Evolutionary conservation across 2,888 invertebrate genomes (phyloP), one percentile per base, ranked within the genome.

Genomic region (Phalangium opilio): DNA sequence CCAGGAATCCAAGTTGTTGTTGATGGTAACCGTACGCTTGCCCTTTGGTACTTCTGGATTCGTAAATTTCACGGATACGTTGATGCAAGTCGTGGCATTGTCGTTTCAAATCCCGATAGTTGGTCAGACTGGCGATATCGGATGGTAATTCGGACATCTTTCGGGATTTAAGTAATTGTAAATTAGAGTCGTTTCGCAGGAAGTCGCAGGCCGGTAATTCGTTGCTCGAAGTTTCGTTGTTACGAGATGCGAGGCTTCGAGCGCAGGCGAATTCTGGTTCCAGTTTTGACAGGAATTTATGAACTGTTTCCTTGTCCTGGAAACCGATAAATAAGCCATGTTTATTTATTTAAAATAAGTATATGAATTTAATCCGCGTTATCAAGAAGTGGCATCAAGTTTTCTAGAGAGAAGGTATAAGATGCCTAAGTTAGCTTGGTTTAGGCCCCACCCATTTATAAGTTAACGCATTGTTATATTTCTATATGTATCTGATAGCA

Each of bases 271-370:
- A 17, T 64, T 78, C 78, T 60, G 69, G 68, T 58, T 72, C 67
- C 61, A 79, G 69, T 20, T 70, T 70, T 63, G 68, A 68, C 48
- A 77, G 65, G 66, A 80, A 79, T 58, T 73, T 70, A 62, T 69
- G 67, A 0, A 75, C 72, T 38, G 72, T 67, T 48, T 63, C 59
- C 34, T 65, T 64, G 56, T 75, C 73, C 3, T 27, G 27, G 8
- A 27, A 27, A n/a, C n/a, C n/a, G n/a, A n/a, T n/a, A n/a, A n/a
- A n/a, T n/a, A n/a, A n/a, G n/a, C n/a, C n/a, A n/a, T n/a, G n/a
- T n/a, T n/a, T n/a, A n/a, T n/a, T n/a, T n/a, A n/a, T n/a, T n/a
- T n/a, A n/a, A n/a, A n/a, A n/a, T n/a, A n/a, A n/a, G n/a, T n/a
- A n/a, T n/a, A n/a, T n/a, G n/a, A n/a, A n/a, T n/a, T n/a, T n/a